Evolutionary conservation across 2,888 invertebrate species (phyloP).

Genomic region (Scrobipalpa costella): DNA sequence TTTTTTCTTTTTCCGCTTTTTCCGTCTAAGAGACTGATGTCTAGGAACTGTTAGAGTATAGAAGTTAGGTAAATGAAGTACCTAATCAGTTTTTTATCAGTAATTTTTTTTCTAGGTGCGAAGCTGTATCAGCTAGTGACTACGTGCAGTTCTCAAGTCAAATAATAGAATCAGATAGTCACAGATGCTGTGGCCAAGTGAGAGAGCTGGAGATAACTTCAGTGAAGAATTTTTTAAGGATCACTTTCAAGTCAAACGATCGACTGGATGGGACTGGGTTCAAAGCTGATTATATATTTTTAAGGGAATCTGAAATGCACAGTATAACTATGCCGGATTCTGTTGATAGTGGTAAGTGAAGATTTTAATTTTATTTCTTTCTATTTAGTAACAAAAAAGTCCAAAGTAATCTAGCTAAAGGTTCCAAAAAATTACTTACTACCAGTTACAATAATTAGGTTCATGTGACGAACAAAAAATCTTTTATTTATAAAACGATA

Average conservation of each 20-base stretch:
- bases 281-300: slow-evolving; percentile 93
- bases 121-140: slow-evolving; percentile 94
- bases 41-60: too few relatives aligned
- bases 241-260: slow-evolving; percentile 96
- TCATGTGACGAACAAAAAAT: too few relatives aligned
- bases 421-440: too few relatives aligned
- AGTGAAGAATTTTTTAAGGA: slow-evolving; percentile 93
- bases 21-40: too few relatives aligned
- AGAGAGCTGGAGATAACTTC: slow-evolving; percentile 90
- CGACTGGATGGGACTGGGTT: slow-evolving; percentile 96
- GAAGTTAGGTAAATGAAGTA: too few relatives aligned
- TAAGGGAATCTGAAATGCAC: slow-evolving; percentile 84
- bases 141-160: slow-evolving; percentile 97
- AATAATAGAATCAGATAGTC: slow-evolving; percentile 90
- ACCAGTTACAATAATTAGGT: too few relatives aligned
- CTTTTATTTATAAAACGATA: too few relatives aligned
- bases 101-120: slow-evolving; percentile 85
- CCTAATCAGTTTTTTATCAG: too few relatives aligned
- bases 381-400: too few relatives aligned
- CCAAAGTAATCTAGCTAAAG: too few relatives aligned
- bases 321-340: slow-evolving; percentile 63
- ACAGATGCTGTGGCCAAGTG: slow-evolving; percentile 91
- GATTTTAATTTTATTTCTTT: background rate
- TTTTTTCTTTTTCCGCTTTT: too few relatives aligned
- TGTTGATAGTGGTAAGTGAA: slow-evolving; percentile 51